Base-by-base conservation (phyloP, 2,113 vertebrate species). In the Lagopus muta region DNA sequence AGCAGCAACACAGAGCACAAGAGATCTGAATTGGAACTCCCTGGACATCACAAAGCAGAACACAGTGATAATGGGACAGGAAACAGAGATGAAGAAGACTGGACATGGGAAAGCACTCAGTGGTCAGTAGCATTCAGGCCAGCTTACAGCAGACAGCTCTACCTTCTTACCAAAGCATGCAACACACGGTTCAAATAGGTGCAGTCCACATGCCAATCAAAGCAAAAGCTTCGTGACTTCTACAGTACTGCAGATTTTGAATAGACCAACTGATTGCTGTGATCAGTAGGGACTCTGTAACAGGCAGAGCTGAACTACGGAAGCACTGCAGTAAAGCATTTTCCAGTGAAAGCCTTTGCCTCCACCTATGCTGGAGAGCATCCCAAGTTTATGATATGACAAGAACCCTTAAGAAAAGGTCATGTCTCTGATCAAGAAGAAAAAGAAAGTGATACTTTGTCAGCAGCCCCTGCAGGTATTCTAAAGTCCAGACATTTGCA, bases 151-250 rank as follows among this genome's bases (percentile, higher is more conserved):
- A 50, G 42, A 38, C 47, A 91, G 47, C 71, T 79, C 69, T 42
- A 34, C 61, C 36, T 69, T 48, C 54, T 21, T 30, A 52, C 42
- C 0, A 0, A 48, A 69, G 48, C 78, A 92, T 28, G 91, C 6
- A 0, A 30, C 13, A n/a, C 0, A 0, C 62, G 69, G 62, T 3
- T 64, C 45, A 10, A 42, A 28, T 0, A 3, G 11, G 20, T 32
- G 88, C 83, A 13, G 65, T 47, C 77, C 48, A 50, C 6, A 6
- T 2, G 62, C 73, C 36, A 64, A 85, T 19, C 73, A 67, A 48
- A 83, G 80, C 73, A 8, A 36, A 2, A 58, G 72, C 38, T 18
- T 17, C 8, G 45, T 52, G 30, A 55, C 21, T 14, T 42, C 52
- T 38, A 20, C 42, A 30, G 25, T 3, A 36, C 76, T 42, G 36